These are phyloP conservation scores for Hirtodrosophila histrioides DNA, from an alignment of 2,888 invertebrate species.

Conservation along the genomic window DNA sequence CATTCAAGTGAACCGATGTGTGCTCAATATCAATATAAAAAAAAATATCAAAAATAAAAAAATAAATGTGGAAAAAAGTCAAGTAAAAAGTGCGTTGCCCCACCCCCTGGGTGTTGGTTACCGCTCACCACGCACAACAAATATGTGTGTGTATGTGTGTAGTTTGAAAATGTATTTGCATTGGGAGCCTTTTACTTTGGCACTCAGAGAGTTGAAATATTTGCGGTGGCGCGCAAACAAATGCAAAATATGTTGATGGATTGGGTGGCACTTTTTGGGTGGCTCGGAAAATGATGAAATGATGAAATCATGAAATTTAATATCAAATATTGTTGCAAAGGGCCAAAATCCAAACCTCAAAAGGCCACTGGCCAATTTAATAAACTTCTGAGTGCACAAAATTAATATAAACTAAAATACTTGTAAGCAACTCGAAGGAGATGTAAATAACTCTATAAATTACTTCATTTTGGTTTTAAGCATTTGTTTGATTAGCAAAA, in stretches of 20 bases:
- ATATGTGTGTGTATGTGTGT: conserved; percentile 42
- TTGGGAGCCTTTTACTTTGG: conserved; percentile 35
- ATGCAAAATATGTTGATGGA: conserved; percentile 43
- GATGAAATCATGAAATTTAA: conserved; percentile 37
- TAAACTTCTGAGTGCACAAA: conserved; percentile 37
- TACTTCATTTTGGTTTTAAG: no score
- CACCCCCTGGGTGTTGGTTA: background rate
- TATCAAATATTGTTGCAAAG: conserved; percentile 38
- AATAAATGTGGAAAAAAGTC: no score
- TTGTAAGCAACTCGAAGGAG: no score
- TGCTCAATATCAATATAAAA: conserved; percentile 48
- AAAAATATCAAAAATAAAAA: no score
- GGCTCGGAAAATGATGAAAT: no score
- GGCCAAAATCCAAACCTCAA: conserved; percentile 11
- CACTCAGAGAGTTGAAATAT: conserved; percentile 44
- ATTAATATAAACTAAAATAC: no score
- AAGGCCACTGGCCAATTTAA: conserved; percentile 30
- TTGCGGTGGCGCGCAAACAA: conserved; percentile 47
- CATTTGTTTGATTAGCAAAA: no score
- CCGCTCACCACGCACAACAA: conserved; percentile 23
- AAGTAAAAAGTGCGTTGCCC: conserved; percentile 21
- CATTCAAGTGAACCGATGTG: conserved; percentile 69
- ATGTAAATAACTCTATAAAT: no score
- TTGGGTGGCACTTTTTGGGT: conserved; percentile 1
- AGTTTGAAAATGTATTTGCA: conserved; percentile 55